phyloP scores from a whole-genome alignment of 2,797 vertebrate genomes.

The Merluccius polli region DNA sequence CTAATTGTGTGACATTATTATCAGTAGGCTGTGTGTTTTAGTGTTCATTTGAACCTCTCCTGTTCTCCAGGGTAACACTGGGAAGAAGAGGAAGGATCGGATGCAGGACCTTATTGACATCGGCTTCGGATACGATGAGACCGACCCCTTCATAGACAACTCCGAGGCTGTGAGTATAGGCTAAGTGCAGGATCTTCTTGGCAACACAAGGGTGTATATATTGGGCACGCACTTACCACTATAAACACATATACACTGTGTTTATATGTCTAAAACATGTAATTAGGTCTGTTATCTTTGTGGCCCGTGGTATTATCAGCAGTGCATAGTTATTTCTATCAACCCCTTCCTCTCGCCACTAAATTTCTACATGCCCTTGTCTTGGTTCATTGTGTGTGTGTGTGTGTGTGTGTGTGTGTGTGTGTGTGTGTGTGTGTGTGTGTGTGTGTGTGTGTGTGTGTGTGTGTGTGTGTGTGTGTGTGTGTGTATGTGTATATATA shows the following conservation, averaged over 20 bases:
- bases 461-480: too few species aligned
- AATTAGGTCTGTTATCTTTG: background rate
- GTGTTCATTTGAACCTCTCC: background rate
- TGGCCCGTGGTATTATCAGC: background rate
- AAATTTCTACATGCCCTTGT: background rate
- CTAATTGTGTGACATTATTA: background rate
- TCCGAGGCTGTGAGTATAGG: constrained; percentile 90
- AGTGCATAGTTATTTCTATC: background rate
- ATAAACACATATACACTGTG: background rate
- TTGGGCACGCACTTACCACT: background rate
- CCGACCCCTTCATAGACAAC: constrained; percentile 97
- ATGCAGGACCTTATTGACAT: constrained; percentile 95
- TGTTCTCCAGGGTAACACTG: constrained; percentile 49
- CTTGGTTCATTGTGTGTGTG: background rate
- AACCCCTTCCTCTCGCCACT: background rate
- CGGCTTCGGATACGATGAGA: constrained; percentile 96
- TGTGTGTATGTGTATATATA: too few species aligned
- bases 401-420: background rate
- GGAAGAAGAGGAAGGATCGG: constrained; percentile 86
- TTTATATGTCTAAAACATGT: background rate
- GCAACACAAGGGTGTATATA: background rate
- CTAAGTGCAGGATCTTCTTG: constrained; percentile 3
- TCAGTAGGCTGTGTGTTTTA: background rate
- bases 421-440: background rate
- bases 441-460: too few species aligned